Base-by-base conservation (phyloP, 2,888 invertebrate species). In the Cerastis leucographa region DNA sequence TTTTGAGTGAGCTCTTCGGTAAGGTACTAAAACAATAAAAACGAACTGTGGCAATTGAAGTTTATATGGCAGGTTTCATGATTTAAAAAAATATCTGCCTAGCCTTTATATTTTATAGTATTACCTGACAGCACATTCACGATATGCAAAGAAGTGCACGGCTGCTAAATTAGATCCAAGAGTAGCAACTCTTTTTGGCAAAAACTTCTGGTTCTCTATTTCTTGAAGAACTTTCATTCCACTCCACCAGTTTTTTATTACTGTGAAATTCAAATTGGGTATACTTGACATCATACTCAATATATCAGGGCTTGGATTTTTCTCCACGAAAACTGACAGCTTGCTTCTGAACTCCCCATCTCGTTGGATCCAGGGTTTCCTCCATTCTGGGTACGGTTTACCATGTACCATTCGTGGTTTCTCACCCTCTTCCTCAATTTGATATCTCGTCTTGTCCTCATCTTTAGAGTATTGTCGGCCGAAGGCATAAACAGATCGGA, bases 151-250 rank as follows among this genome's bases (percentile, higher is more conserved):
- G 93, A 99, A 99, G 95, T 99, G 98, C 14, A 99, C 98, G 0
- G 98, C 98, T 2, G 98, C 99, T 84, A 99, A 94, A 93, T 99
- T 98, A 54, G 97, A 95, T 0, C 99, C 99, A 1, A 98, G 93
- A 56, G 96, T 94, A 76, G 97, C 91, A 84, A 97, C 97, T 78
- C 98, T 95, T 73, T 97, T 97, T 0, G 96, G 93, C 11, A 97
- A 92, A 91, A 95, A 98, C 76, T 94, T 96, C 89, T 98, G 98
- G 90, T 97, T 95, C 73, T 95, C 92, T 49, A 97, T 97, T 84
- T 97, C 97, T 76, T 93, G 94, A 0, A 95, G 89, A 69, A 94
- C 94, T 83, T 97, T 94, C 84, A 97, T 96, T 2, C 94, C 93
- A 0, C 87, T 78, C 97, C 97, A 97, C 98, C 97, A 98, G 1